Conservation (phyloP, 2,113 vertebrate species). For the Zosterops borbonicus region DNA sequence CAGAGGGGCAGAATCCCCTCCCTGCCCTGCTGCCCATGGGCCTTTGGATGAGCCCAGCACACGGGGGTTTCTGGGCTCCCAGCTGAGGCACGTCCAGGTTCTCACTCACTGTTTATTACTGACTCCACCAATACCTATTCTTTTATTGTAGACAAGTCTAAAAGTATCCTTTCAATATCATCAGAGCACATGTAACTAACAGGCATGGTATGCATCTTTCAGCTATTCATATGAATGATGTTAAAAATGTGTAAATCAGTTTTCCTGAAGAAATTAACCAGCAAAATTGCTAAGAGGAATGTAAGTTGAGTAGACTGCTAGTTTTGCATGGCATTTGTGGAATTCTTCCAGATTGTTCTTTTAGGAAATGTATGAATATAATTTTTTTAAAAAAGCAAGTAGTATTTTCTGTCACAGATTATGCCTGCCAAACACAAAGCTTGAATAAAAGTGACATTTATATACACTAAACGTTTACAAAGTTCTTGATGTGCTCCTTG, state of each 20-base stretch:
- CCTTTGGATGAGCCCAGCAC: not conserved
- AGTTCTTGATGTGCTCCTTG: slow-evolving; percentile 17
- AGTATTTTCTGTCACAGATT: not conserved
- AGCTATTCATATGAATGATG: not conserved
- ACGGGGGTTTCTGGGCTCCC: not conserved
- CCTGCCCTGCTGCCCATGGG: not conserved
- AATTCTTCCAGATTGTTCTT: not conserved
- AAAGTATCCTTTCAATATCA: not conserved
- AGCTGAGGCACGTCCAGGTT: accelerated
- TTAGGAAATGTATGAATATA: not conserved
- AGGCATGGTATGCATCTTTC: not conserved
- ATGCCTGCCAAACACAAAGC: slow-evolving; percentile 4
- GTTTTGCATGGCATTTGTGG: not conserved
- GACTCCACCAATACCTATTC: not conserved
- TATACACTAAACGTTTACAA: slow-evolving; percentile 24
- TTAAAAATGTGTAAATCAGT: not conserved
- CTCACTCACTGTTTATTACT: not conserved
- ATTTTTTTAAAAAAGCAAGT: not conserved
- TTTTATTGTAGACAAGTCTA: not conserved
- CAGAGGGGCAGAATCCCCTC: not conserved
- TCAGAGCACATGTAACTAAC: not conserved
- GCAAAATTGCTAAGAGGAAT: not conserved
- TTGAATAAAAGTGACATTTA: slow-evolving; percentile 37
- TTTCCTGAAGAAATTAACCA: not conserved
- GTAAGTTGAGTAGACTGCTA: not conserved